A percentile compares a stretch with the other conserved stretches of the same genome.
phyloP scores from a whole-genome alignment of 2,797 vertebrate genomes.

The Miichthys miiuy region DNA sequence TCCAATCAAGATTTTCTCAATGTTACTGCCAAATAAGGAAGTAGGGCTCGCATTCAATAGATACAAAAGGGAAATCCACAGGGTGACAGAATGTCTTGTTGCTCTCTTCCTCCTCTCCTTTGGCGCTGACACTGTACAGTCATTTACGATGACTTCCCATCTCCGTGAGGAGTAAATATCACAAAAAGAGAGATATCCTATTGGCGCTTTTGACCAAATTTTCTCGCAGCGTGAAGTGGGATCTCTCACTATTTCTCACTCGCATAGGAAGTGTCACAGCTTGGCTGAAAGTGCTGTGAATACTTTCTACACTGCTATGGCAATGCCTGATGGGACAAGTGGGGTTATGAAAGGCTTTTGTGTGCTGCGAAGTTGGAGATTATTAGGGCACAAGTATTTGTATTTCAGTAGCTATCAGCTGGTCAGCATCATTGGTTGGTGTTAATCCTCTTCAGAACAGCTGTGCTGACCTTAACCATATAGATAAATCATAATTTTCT shows the following conservation, averaged over 20 bases:
- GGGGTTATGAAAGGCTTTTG: conserved; percentile 53
- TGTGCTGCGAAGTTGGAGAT: conserved; percentile 29
- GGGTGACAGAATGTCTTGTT: conserved; percentile 44
- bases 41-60: conserved; percentile 44
- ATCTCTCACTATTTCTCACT: conserved; percentile 60
- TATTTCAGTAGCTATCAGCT: conserved; percentile 31
- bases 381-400: conserved; percentile 24
- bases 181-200: conserved; percentile 63
- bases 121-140: conserved; percentile 51
- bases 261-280: conserved; percentile 70
- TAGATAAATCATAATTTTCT: background rate
- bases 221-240: conserved; percentile 62
- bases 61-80: conserved; percentile 63
- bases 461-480: background rate
- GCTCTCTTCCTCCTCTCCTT: conserved; percentile 38
- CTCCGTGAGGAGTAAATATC: conserved; percentile 62
- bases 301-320: conserved; percentile 52
- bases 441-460: conserved; percentile 11
- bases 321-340: conserved; percentile 36
- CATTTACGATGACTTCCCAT: conserved; percentile 72
- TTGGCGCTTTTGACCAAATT: conserved; percentile 58
- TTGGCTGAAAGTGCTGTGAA: conserved; percentile 53
- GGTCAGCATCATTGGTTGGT: conserved; percentile 11
- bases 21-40: conserved; percentile 68
- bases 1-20: conserved; percentile 59